Evolutionary conservation across 2,888 invertebrate species (phyloP), one percentile per base, ranked within the genome.

Genomic region (Maniola hyperantus): DNA sequence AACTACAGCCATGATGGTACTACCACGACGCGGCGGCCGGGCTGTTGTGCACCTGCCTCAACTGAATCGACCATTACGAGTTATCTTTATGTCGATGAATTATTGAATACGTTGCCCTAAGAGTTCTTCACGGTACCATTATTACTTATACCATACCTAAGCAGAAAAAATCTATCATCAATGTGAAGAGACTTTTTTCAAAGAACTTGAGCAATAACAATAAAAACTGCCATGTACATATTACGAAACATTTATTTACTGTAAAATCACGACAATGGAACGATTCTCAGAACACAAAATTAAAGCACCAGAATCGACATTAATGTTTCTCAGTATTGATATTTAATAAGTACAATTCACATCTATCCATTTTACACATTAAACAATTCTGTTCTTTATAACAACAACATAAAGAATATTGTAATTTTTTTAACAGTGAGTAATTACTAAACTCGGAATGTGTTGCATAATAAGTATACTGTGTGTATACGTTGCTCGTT

Each of bases 1-100:
- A 87, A 88, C 83, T 85, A 83, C 83, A 83, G 79, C 81, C 82
- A 69, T 70, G 72, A 73, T 72, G 75, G 71, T 74, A 71, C 71
- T 73, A 70, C 70, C 69, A 62, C 67, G 68, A 68, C 67, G 65
- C 44, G 26, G 11, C 64, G 39, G 39, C 68, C 69, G 67, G 60
- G 66, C 60, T 63, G 65, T 69, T 68, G 71, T 71, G 69, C 76
- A 76, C 74, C 75, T 77, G 75, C 73, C 67, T 57, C 39, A 42
- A 57, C 66, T 57, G 53, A 59, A 44, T 59, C 59, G 59, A 59
- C 44, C 33, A 59, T 59, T 59, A 46, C 62, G 53, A 53, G 33
- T 44, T 36, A 62, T 61, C 61, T 61, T 26, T 61, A 61, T 51
- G 34, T 18, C 20, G 39, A 51, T 61, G 61, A 61, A 61, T 39